Evolutionary conservation across 2,113 vertebrate species (phyloP), one percentile per base, ranked within the genome.

Genomic region (Amazona guildingii): DNA sequence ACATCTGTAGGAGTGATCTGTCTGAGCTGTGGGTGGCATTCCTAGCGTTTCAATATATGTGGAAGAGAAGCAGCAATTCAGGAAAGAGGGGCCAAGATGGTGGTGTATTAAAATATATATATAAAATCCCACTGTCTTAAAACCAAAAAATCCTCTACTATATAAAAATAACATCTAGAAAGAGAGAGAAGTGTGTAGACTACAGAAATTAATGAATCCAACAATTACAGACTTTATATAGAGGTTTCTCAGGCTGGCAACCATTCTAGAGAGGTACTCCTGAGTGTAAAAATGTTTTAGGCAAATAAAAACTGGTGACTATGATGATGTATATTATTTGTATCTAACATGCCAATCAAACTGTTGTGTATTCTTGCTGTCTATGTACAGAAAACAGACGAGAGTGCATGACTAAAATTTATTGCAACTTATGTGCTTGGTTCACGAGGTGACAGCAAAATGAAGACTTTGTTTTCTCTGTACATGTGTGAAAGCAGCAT

Each of bases 21-120:
- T 69, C 92, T 78, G 93, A 83, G 80, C 69, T 55, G 79, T 48
- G 73, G 92, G 88, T 92, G 86, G 92, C 92, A 95, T 96, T 96
- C 88, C 94, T 54, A 89, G 86, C 74, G 80, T 80, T 94, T 91
- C 69, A 44, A 1, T 24, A 35, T 17, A 69, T 2, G 3, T 29
- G 17, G 4, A 92, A 87, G 46, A 92, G 74, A 57, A 79, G 61
- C 21, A 55, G 80, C 29, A 69, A 66, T 76, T 93, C 39, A 83
- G 69, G 33, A 66, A 66, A 75, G 9, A 62, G 18, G 31, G 33
- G 52, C 75, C 75, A 90, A 67, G 41, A 62, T 52, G 29, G 55
- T 61, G 25, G 43, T 54, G 52, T 79, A 90, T 67, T 52, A 61
- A 68, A 92, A 64, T 43, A 29, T 16, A 44, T 31, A 35, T n/a